Percentiles rank a stretch among this genome's conserved stretches.
Conservation (phyloP, 2,888 invertebrate genomes). For the Sturmia bella region DNA sequence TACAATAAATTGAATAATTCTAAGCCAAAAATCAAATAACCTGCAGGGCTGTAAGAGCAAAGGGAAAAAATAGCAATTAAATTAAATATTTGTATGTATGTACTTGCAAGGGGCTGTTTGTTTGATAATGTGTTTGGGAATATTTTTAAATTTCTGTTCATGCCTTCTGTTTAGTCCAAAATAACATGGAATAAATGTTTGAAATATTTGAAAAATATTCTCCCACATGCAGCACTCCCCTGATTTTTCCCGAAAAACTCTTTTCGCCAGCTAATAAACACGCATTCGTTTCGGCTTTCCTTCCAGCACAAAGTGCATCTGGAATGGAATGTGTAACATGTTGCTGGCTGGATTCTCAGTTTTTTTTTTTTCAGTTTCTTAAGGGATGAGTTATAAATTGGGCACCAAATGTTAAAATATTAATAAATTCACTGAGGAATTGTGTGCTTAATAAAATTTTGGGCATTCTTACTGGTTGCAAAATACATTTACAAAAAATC, state of each 20-base stretch:
- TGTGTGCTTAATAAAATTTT: conserved; percentile 29
- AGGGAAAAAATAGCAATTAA: conserved; percentile 53
- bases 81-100: conserved; percentile 28
- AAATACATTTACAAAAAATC: conserved; percentile 22
- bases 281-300: not conserved
- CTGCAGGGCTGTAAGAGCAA: conserved; percentile 60
- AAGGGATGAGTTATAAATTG: conserved; percentile 63
- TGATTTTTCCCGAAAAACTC: not conserved
- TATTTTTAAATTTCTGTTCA: not conserved
- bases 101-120: too few species aligned
- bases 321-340: conserved; percentile 65
- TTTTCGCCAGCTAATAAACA: conserved; percentile 10
- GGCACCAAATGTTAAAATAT: conserved; percentile 55
- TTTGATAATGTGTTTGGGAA: too few species aligned
- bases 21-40: conserved; percentile 69
- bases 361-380: not conserved
- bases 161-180: not conserved
- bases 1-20: conserved; percentile 48
- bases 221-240: not conserved
- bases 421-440: conserved; percentile 48
- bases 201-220: too few species aligned
- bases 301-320: conserved; percentile 42
- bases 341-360: too few species aligned
- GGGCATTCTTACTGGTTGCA: conserved; percentile 35
- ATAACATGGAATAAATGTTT: too few species aligned